Conservation (phyloP, 37 sponge, comb jelly and placozoan genomes). For the Chondrilla cf. caribensis region DNA sequence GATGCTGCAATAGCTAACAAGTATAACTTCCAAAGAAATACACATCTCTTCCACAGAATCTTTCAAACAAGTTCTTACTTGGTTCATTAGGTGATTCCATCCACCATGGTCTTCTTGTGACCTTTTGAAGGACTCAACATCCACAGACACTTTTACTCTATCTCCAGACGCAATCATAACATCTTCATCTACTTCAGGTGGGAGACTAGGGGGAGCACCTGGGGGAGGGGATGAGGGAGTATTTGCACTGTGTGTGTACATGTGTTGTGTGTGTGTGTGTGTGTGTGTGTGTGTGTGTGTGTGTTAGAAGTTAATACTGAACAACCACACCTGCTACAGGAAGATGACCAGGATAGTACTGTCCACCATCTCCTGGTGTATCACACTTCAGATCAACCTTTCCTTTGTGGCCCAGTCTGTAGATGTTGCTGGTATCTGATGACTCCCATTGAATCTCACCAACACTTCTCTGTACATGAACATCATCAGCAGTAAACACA, state of each 20-base stretch:
- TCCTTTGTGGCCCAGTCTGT: conserved; percentile 88
- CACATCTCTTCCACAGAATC: too few species aligned
- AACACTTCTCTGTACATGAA: conserved; percentile 61
- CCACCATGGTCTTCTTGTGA: conserved; percentile 94
- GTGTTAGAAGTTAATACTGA: too few species aligned
- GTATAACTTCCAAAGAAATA: too few species aligned
- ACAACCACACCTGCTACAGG: conserved; percentile 70
- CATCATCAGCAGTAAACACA: too few species aligned
- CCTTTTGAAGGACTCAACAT: conserved; percentile 65
- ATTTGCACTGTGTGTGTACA: background rate
- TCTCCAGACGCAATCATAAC: conserved; percentile 59
- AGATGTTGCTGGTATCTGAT: conserved; percentile 54
- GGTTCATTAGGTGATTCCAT: conserved; percentile 74
- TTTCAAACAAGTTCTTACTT: too few species aligned
- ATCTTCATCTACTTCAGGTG: background rate
- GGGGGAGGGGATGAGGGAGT: background rate
- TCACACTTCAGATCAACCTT: conserved; percentile 82
- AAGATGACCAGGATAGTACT: conserved; percentile 79
- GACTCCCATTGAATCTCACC: conserved; percentile 83
- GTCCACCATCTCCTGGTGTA: conserved; percentile 46
- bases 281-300: too few species aligned
- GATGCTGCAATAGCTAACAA: too few species aligned
- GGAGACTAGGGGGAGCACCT: conserved; percentile 1
- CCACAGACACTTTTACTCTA: conserved; percentile 64
- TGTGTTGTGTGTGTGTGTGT: conserved; percentile 3